These are phyloP conservation scores for Lycaon pictus DNA, from an alignment of 2,113 vertebrate genomes.

Conservation along the genomic window DNA sequence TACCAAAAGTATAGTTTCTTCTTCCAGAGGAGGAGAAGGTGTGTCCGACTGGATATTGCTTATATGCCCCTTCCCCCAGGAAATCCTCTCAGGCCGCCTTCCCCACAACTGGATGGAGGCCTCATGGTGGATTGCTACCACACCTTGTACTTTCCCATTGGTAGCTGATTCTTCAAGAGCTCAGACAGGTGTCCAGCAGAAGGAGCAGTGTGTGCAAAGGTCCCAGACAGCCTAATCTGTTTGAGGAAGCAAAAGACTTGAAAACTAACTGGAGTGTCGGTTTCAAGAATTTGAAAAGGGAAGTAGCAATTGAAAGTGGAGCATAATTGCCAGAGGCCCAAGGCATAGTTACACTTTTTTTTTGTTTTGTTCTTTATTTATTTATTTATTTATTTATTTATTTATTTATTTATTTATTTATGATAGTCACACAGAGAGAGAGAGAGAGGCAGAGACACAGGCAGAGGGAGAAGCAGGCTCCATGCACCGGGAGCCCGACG, in stretches of 20 bases:
- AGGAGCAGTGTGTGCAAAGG: fast-evolving
- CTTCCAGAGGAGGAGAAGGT: background rate
- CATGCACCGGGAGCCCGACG: no score
- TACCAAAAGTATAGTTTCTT: background rate
- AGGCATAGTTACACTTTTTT: background rate
- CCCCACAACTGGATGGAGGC: background rate
- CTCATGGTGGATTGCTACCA: background rate
- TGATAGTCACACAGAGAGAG: no score
- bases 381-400: no score
- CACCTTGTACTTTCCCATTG: background rate
- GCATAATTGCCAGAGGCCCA: background rate
- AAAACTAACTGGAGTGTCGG: background rate
- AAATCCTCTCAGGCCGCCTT: background rate
- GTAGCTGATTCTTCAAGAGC: background rate
- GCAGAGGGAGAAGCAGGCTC: no score
- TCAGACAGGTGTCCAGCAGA: background rate
- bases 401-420: no score
- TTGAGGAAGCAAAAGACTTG: slow-evolving; percentile 37
- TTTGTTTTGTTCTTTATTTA: no score
- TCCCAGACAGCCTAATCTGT: background rate
- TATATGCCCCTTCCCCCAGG: background rate
- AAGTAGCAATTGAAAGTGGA: slow-evolving; percentile 34
- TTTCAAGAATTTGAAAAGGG: background rate
- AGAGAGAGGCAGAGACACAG: no score
- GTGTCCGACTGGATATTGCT: background rate